Base-by-base conservation (phyloP, 2,888 invertebrate species). In the Drosophila anceps region DNA sequence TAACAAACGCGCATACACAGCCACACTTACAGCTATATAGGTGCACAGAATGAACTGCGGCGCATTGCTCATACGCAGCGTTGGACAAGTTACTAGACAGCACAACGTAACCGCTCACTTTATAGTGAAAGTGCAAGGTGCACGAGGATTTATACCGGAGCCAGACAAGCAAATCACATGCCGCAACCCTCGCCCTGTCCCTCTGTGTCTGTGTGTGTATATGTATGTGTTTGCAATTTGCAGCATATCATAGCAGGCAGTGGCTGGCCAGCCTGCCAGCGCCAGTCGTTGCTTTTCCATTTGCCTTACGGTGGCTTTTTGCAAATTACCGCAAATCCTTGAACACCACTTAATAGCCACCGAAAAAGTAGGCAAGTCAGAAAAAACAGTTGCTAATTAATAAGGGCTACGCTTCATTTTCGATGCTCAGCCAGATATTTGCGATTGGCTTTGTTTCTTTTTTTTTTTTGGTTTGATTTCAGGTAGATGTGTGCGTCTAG, bases 141-240 rank as follows among this genome's bases (percentile, higher is more conserved):
- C 74, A 76, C 58, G 55, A 15, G 61, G 51, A 61, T 74, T 61
- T 65, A 18, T 66, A 63, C 68, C 58, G 15, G 58, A 66, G 65
- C 76, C 67, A 66, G 86, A 88, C 84, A 86, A 82, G 79, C 84
- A 87, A 86, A 86, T 88, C 86, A 87, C 84, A 76, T 83, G 74
- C 73, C 80, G 78, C 66, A 72, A 58, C 62, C 59, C 59, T 69
- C 73, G 69, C 76, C 68, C 78, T 72, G 43, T 51, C 46, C 9
- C n/a, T 10, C 18, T 51, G 24, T 35, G 18, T 37, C 1, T 5
- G 13, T 27, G 29, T 44, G 15, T 35, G 20, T 29, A 29, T 63
- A 29, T 46, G 37, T 58, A 39, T 63, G 46, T 18, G 37, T 62
- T 71, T 78, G 78, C 81, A 81, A 83, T 84, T 88, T 88, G 61